Percentiles rank a stretch among this genome's conserved stretches.
phyloP scores from a whole-genome alignment of 2,888 invertebrate species.

The Prosopocoilus inquinatus region DNA sequence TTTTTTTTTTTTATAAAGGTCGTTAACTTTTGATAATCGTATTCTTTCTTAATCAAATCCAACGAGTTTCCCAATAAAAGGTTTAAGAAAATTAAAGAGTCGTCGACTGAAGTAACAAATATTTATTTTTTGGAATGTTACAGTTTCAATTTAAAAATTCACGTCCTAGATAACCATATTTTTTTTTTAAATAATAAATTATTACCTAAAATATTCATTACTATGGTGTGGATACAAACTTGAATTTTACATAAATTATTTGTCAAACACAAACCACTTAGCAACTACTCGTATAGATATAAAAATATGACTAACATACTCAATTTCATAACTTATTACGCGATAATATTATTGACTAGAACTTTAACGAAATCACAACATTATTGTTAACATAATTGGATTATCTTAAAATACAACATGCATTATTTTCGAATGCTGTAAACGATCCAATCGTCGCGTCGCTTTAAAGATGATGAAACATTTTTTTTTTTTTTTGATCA shows the following conservation, averaged over 20 bases:
- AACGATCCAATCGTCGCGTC: too few relatives aligned
- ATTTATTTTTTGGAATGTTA: slow-evolving; percentile 51
- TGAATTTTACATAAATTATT: slow-evolving; percentile 1
- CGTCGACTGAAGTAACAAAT: slow-evolving; percentile 36
- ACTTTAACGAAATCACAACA: slow-evolving; percentile 4
- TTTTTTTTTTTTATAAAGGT: too few relatives aligned
- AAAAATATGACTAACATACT: slow-evolving; percentile 13
- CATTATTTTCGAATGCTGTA: too few relatives aligned
- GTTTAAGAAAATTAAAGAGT: too few relatives aligned
- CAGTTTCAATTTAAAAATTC: slow-evolving; percentile 29
- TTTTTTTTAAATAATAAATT: slow-evolving; percentile 30
- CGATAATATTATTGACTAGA: neutral
- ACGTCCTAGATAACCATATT: slow-evolving; percentile 30
- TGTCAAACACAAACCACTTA: slow-evolving; percentile 11
- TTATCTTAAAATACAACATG: too few relatives aligned
- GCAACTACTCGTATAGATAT: slow-evolving; percentile 3
- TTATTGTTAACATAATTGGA: neutral
- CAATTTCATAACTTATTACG: slow-evolving; percentile 1
- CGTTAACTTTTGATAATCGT: too few relatives aligned
- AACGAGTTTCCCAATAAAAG: too few relatives aligned
- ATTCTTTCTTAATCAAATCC: too few relatives aligned
- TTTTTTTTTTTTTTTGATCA: too few relatives aligned
- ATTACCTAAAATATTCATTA: slow-evolving; percentile 19
- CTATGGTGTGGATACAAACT: neutral
- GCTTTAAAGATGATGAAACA: too few relatives aligned